Evolutionary conservation across 2,888 invertebrate species (phyloP), one percentile per base, ranked within the genome.

Genomic region (Nomada ruficornis): DNA sequence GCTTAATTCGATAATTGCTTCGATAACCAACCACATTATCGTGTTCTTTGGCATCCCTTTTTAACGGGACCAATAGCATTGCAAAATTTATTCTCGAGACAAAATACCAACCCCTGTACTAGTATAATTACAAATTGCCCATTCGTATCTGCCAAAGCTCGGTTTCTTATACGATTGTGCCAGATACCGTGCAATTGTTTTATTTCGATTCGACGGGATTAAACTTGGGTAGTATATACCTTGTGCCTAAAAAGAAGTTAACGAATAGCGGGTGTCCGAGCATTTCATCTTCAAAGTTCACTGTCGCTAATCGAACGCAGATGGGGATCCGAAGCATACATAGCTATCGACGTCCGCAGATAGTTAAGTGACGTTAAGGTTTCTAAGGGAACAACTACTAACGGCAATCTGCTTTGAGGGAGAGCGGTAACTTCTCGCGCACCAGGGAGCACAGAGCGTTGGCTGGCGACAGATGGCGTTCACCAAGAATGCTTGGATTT

Each of bases 391-490:
- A 44, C 63, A 69, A 67, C 42, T 70, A 67, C 54, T n/a, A 70
- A 59, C 64, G 73, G 69, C 64, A 44, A 83, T 74, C 44, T 47
- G 81, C 83, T 83, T 82, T 29, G 76, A 67, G 69, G 29, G 29
- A 42, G 15, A 47, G 68, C 47, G 67, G 82, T 52, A 73, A 85
- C 76, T 74, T 75, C 63, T 64, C 75, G 75, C 62, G 73, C 54
- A 42, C 50, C 26, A 29, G 18, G 29, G 4, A 60, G n/a, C 15
- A 5, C 10, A 18, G 9, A 11, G 20, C 2, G 57, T 20, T 23
- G 54, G 70, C 23, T 75, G 80, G 88, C 85, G 82, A 85, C 88
- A 88, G 62, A 84, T 88, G 88, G 88, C 83, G 82, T 81, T 82
- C 76, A 64, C 75, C 86, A 80, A 84, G 88, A 85, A 88, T 81